Evolutionary conservation across 2,113 vertebrate species (phyloP).

Genomic region (Trematocara marginatum): DNA sequence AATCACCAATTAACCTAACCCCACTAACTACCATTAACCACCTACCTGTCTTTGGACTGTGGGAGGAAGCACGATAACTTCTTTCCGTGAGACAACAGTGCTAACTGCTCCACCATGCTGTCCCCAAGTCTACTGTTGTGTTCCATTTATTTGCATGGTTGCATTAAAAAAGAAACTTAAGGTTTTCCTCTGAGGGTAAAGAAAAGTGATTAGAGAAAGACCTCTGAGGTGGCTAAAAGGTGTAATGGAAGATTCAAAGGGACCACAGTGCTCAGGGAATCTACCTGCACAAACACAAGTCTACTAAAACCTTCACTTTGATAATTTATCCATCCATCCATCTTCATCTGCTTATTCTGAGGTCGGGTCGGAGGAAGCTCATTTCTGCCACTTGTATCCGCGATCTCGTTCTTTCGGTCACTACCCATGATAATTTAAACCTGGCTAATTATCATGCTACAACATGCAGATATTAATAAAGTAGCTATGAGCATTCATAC

Average conservation of each 20-base stretch:
- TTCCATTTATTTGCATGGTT: neutral
- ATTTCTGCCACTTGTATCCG: too few species aligned
- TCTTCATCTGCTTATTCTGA: too few species aligned
- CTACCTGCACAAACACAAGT: neutral
- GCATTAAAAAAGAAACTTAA: neutral
- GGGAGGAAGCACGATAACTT: neutral
- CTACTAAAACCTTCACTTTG: neutral
- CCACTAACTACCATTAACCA: neutral
- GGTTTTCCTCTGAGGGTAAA: neutral
- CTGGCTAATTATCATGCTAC: neutral
- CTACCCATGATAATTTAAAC: neutral
- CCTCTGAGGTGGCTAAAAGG: neutral
- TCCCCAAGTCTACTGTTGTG: rapidly evolving
- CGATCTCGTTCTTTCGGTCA: too few species aligned
- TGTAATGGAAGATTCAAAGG: neutral
- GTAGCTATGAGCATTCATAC: rapidly evolving
- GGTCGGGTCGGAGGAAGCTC: too few species aligned
- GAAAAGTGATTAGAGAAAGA: neutral
- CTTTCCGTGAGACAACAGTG: neutral
- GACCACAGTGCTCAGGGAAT: neutral
- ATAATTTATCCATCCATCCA: neutral
- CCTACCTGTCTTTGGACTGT: neutral
- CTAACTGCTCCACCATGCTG: neutral
- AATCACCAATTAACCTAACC: neutral
- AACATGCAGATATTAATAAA: neutral